Evolutionary conservation across 2,888 invertebrate genomes (phyloP), one percentile per base, ranked within the genome.

Genomic region (Neoaliturus tenellus): DNA sequence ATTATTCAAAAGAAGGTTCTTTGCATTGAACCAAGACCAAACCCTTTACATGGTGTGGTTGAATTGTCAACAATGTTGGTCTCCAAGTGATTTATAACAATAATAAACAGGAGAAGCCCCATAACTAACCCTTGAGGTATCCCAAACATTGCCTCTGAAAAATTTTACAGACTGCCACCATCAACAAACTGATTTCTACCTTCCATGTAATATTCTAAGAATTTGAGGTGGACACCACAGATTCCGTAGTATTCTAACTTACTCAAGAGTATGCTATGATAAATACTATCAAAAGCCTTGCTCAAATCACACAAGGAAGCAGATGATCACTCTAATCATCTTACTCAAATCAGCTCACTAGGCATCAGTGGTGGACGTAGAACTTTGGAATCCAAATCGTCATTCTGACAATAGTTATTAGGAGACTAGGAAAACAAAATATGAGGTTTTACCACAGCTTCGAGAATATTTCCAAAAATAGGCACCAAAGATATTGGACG

Each of bases 401-500:
- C 25, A 62, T 8, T 62, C 17, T 10, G 25, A 62, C 25, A 62
- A 23, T 20, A 62, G 6, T 10, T 3, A 58, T 17, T 69, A 1
- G 2, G 10, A 69, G 10, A 33, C n/a, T 17, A 3, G 12, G 12
- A 69, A 33, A 17, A 17, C 2, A 2, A 69, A 20, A 69, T 8
- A 33, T 69, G 31, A 69, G 69, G 12, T 33, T 33, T 28, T 33
- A 69, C 69, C 4, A 35, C 69, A 4, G 35, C n/a, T 33, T 69
- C 69, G 17, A 69, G 31, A n/a, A 69, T 31, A 14, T 69, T 69
- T 6, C 33, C 69, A 33, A 33, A 4, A 5, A 69, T n/a, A n/a
- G n/a, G n/a, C n/a, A n/a, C n/a, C 69, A 69, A 35, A 69, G 69
- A 69, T 3, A 69, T 69, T 33, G 33, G 69, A 8, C 69, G 12